Conservation (phyloP, 2,113 vertebrate species). For the Merops nubicus region DNA sequence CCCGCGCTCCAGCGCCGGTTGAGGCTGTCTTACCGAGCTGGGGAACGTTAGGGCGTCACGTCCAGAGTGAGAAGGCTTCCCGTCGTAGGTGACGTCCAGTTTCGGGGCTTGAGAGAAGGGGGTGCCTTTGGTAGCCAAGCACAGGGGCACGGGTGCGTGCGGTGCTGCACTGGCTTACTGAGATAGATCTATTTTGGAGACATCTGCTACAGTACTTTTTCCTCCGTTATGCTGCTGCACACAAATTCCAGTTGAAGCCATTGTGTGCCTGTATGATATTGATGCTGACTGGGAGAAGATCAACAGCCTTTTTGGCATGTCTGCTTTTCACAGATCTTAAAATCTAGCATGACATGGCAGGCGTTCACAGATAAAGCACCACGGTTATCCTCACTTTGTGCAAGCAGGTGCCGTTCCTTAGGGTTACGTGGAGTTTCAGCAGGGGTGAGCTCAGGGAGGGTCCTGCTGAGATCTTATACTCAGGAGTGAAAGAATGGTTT, state of each 20-base stretch:
- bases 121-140: neutral
- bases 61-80: neutral
- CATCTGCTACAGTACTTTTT: neutral
- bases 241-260: neutral
- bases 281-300: neutral
- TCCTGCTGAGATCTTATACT: neutral
- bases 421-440: neutral
- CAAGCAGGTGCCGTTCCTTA: neutral
- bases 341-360: neutral
- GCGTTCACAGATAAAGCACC: no score
- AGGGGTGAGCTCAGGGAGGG: neutral
- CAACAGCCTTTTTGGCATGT: rapidly evolving
- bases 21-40: rapidly evolving
- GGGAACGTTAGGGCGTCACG: constrained; percentile 6
- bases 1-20: no score
- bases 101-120: neutral
- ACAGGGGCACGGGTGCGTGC: rapidly evolving
- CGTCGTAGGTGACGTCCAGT: neutral
- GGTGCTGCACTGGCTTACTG: rapidly evolving
- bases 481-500: neutral
- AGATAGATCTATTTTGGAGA: rapidly evolving
- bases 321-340: neutral
- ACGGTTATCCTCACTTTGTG: rapidly evolving
- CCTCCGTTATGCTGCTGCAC: neutral
- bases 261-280: rapidly evolving